These are phyloP conservation scores for Monodelphis domestica DNA, from an alignment of 2,797 vertebrate species.

Conservation along the genomic window DNA sequence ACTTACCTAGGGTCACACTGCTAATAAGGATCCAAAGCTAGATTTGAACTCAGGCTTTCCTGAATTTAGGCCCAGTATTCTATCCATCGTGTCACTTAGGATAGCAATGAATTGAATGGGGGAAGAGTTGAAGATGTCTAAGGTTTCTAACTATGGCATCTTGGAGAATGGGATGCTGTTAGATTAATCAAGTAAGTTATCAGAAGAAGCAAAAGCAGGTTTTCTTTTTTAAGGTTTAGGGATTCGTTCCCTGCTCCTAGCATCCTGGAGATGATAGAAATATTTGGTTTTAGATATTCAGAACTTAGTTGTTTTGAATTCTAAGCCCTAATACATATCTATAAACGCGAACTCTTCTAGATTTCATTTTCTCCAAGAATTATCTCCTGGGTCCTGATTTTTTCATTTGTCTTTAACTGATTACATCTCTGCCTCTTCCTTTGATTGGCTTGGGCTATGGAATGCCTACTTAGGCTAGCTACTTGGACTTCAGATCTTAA, in stretches of 20 bases:
- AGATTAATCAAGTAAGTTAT: not conserved
- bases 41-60: not conserved
- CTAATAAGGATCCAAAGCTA: not conserved
- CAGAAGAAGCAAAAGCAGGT: not conserved
- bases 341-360: not conserved
- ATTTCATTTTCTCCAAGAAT: not conserved
- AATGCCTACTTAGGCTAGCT: not conserved
- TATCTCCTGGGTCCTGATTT: not conserved
- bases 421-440: not conserved
- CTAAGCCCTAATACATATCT: not conserved
- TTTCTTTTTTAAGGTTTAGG: not conserved
- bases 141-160: not conserved
- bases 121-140: not conserved
- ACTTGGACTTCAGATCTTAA: not conserved
- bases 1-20: not conserved
- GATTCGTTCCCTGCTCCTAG: not conserved
- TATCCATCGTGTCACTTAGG: not conserved
- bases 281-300: not conserved
- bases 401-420: not conserved
- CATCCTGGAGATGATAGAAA: not conserved
- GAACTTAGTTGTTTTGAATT: not conserved
- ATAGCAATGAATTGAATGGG: not conserved
- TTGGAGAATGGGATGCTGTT: not conserved
- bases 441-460: not conserved
- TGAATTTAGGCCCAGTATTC: not conserved